These are phyloP conservation scores for Mustela lutreola DNA, from an alignment of 2,113 vertebrate genomes.

Conservation along the genomic window DNA sequence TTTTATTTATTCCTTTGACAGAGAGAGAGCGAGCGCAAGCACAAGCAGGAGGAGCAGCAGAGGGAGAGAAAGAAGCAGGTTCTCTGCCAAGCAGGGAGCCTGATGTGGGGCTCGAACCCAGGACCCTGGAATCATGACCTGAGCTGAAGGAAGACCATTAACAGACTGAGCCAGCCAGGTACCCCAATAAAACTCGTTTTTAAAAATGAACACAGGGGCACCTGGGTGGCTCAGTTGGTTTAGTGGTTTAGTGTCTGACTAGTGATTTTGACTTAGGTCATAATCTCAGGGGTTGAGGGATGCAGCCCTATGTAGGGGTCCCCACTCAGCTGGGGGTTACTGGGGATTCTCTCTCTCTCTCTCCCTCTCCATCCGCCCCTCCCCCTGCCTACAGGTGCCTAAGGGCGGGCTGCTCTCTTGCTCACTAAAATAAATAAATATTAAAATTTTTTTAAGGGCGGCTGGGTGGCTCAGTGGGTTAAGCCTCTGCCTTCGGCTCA, in stretches of 20 bases:
- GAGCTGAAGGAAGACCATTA: too few species aligned
- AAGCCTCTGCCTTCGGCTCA: too few species aligned
- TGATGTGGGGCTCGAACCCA: too few species aligned
- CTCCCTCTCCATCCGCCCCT: background rate
- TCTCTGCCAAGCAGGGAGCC: too few species aligned
- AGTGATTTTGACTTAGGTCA: background rate
- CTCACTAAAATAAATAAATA: background rate
- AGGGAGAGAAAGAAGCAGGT: too few species aligned
- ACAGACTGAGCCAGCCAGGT: too few species aligned
- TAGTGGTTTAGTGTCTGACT: background rate
- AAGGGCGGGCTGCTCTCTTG: fast-evolving
- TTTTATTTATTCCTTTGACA: too few species aligned
- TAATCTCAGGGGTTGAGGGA: background rate
- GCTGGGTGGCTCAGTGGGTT: too few species aligned
- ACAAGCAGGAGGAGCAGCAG: too few species aligned
- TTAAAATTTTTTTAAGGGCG: background rate
- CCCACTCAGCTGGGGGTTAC: background rate
- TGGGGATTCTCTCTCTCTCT: background rate
- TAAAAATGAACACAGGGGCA: background rate
- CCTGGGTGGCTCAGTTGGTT: background rate
- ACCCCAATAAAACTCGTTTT: background rate
- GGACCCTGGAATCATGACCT: too few species aligned
- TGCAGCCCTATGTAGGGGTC: background rate
- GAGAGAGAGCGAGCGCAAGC: too few species aligned
- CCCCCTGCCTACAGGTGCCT: background rate